Base-by-base conservation (phyloP, 2,797 vertebrate species). In the Percopsis omiscomaycus region DNA sequence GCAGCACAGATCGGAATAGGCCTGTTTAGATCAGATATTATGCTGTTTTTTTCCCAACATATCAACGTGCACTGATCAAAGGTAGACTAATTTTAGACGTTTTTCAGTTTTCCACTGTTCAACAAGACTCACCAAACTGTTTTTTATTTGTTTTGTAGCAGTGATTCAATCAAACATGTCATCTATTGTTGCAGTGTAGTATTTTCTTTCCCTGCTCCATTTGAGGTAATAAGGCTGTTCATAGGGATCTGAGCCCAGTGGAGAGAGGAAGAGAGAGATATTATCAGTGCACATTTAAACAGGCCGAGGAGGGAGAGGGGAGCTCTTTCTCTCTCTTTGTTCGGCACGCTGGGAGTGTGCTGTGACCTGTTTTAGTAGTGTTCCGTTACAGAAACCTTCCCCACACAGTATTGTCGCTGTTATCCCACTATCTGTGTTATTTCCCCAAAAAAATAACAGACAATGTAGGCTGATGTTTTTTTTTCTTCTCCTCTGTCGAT, bases 211-310 rank as follows among this genome's bases (percentile, higher is more conserved):
- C 22, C 32, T 5, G 27, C 22, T 64, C 79, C 61, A 76, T 85
- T 83, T 81, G 80, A 78, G 73, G 67, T 70, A 69, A 79, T 72
- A 71, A 64, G 61, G 65, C 60, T 54, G 65, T 73, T 75, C 60
- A 49, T 46, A 52, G 69, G 63, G 69, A 68, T 74, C 51, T 64
- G 71, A 62, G 59, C 45, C 64, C 57, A 49, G 60, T 64, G 57
- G 22, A 37, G 27, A 59, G 22, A 22, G 22, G 22, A 22, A 22
- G 22, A 22, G 83, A 64, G 63, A 69, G 88, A 90, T 89, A 75
- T 83, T 87, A 89, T 90, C 87, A 54, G 70, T 80, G 80, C 82
- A 81, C 82, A 80, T 89, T 86, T 81, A 84, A 88, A 84, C 79
- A 56, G 76, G 74, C 68, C 76, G 64, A 82, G 76, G 66, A 60